A percentile compares a stretch with the other conserved stretches of the same genome.
These are phyloP conservation scores for Dicerorhinus sumatrensis DNA, from an alignment of 2,113 vertebrate genomes.

Conservation along the genomic window DNA sequence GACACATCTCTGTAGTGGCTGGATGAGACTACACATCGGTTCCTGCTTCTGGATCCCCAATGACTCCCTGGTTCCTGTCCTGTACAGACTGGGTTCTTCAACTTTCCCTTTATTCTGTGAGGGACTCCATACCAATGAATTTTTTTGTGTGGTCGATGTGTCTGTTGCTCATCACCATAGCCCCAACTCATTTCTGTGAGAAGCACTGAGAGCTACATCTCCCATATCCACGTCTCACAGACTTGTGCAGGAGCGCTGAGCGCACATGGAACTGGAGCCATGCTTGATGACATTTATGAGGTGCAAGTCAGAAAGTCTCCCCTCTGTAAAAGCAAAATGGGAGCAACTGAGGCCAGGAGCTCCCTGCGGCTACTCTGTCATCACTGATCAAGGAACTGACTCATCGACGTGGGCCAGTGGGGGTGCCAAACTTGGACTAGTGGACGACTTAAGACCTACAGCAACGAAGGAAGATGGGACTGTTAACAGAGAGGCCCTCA, in stretches of 20 bases:
- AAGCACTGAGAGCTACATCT: neutral
- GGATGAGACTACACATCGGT: accelerated
- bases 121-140: neutral
- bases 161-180: neutral
- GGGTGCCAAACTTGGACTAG: accelerated
- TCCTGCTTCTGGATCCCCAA: neutral
- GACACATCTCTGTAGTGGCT: neutral
- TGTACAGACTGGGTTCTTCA: neutral
- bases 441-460: neutral
- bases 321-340: neutral
- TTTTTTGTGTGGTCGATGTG: neutral
- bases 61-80: neutral
- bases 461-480: neutral
- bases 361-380: neutral
- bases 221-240: neutral
- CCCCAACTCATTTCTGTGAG: neutral
- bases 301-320: neutral
- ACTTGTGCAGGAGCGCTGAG: neutral
- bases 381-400: neutral
- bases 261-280: neutral
- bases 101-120: neutral
- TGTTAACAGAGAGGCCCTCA: neutral
- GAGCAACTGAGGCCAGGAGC: accelerated
- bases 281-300: accelerated
- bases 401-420: neutral